Conservation (phyloP, 2,797 vertebrate species). For the Mycteria americana region DNA sequence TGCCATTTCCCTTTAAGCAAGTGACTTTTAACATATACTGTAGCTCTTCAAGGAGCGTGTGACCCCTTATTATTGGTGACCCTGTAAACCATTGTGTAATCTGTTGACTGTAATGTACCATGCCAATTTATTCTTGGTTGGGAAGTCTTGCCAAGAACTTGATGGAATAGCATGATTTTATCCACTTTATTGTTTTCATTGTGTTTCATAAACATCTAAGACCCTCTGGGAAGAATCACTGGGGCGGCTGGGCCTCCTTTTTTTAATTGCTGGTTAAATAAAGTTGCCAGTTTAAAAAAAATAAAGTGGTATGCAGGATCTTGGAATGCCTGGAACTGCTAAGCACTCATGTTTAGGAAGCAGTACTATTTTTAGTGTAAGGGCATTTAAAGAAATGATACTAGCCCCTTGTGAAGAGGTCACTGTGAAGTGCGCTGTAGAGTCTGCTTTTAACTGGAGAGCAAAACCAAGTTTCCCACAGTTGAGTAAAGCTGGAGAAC, state of each 20-base stretch:
- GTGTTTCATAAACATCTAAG: constrained; percentile 66
- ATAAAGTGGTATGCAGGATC: constrained; percentile 34
- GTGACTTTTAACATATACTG: background rate
- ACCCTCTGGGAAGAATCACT: constrained; percentile 67
- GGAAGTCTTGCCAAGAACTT: constrained; percentile 55
- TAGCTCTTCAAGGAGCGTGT: background rate
- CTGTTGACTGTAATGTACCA: constrained; percentile 47
- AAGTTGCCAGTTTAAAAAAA: constrained; percentile 50
- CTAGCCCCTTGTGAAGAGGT: constrained; percentile 40
- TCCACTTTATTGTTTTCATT: constrained; percentile 67
- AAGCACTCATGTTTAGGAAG: constrained; percentile 50
- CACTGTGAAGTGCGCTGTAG: background rate
- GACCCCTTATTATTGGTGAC: constrained; percentile 48
- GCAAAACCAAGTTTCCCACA: constrained; percentile 49
- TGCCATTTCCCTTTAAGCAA: background rate
- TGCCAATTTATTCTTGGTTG: constrained; percentile 54
- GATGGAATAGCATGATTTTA: constrained; percentile 63
- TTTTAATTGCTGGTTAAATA: constrained; percentile 63
- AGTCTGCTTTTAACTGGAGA: constrained; percentile 21
- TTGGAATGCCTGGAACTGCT: constrained; percentile 53
- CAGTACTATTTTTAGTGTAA: constrained; percentile 50
- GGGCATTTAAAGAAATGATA: constrained; percentile 48
- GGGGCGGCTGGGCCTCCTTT: constrained; percentile 35
- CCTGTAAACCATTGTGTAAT: constrained; percentile 62
- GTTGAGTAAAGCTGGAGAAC: background rate